These are phyloP conservation scores for Phyllopteryx taeniolatus DNA, from an alignment of 2,113 vertebrate species.

Conservation along the genomic window DNA sequence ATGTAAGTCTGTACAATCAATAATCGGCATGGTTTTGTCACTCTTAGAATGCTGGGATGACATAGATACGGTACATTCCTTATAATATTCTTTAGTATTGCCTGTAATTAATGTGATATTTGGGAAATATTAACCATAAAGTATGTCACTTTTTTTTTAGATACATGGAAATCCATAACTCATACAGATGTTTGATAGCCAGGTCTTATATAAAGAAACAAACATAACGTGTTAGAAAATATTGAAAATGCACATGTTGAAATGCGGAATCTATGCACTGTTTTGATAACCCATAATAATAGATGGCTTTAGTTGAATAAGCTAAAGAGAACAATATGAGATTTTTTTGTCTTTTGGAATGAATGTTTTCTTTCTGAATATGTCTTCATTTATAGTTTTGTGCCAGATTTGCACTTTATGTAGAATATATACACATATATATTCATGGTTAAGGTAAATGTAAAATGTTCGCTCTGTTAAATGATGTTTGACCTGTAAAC, in stretches of 20 bases:
- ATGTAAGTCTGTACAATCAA: constrained; percentile 4
- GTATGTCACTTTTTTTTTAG: background rate
- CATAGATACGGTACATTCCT: constrained; percentile 30
- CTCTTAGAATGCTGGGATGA: background rate
- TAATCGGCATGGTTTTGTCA: constrained; percentile 7
- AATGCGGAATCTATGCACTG: constrained; percentile 44
- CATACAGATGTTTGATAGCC: constrained; percentile 1
- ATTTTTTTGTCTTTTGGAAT: constrained; percentile 26
- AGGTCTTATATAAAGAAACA: background rate
- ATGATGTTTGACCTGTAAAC: background rate
- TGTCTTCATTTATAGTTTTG: constrained; percentile 44
- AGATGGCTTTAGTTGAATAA: background rate
- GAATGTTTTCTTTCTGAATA: constrained; percentile 22
- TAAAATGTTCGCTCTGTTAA: constrained; percentile 10
- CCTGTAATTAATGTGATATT: background rate
- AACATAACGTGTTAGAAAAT: background rate
- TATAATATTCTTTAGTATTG: constrained; percentile 4
- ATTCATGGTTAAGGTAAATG: constrained; percentile 14
- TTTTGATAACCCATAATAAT: constrained; percentile 29
- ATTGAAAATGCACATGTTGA: constrained; percentile 3
- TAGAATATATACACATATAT: constrained; percentile 30
- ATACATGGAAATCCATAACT: background rate
- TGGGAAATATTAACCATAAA: background rate
- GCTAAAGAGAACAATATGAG: constrained; percentile 15
- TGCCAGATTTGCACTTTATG: constrained; percentile 78